Conservation (phyloP, 2,888 invertebrate genomes). For the Napeogenes sylphis region DNA sequence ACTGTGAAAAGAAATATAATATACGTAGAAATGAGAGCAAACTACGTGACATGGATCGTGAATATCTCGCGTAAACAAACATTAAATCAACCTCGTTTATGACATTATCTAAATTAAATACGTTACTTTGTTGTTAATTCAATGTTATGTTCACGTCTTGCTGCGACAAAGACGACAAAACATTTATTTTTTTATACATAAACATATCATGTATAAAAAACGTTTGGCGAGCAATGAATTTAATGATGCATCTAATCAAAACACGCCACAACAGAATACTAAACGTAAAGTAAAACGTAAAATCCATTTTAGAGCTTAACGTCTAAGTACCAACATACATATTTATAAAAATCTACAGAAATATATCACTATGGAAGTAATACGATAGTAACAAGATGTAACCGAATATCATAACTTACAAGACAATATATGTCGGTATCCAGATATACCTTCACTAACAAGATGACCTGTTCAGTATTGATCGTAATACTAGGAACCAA, state of each 20-base stretch:
- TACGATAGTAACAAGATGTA: conserved; percentile 7
- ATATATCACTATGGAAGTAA: neutral
- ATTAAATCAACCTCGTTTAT: conserved; percentile 10
- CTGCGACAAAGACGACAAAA: conserved; percentile 1
- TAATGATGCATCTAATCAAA: too few relatives aligned
- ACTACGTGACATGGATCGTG: neutral
- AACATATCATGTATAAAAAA: too few relatives aligned
- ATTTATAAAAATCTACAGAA: neutral
- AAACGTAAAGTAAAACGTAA: too few relatives aligned
- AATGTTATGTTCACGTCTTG: conserved; percentile 8
- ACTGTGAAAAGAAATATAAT: neutral
- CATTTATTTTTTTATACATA: neutral
- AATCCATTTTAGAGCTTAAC: too few relatives aligned
- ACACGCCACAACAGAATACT: too few relatives aligned
- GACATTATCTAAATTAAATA: conserved; percentile 16
- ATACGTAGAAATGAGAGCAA: neutral
- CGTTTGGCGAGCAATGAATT: too few relatives aligned
- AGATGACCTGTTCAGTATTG: neutral
- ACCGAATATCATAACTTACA: neutral
- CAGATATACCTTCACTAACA: conserved; percentile 1
- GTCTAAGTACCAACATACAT: neutral
- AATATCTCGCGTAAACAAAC: conserved; percentile 1
- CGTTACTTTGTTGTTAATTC: conserved; percentile 11
- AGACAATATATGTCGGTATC: neutral
- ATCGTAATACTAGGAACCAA: neutral